Base-by-base conservation (phyloP, 2,797 vertebrate species). In the Etheostoma nigrum region DNA sequence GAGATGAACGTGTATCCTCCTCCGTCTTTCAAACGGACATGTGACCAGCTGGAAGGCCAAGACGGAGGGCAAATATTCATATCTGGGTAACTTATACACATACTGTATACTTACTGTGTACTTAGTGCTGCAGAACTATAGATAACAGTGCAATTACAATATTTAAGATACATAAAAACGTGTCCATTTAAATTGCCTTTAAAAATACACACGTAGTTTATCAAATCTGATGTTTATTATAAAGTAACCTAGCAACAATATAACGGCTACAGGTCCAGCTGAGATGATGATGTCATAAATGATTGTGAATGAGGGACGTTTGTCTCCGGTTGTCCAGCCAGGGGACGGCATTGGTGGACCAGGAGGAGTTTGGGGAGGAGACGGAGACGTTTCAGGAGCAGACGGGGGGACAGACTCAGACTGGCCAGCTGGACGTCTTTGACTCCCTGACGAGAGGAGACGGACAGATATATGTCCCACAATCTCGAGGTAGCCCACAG, bases 1-100 rank as follows among this genome's bases (percentile, higher is more conserved):
- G 91, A 90, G 65, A 65, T 90, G 2, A 97, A 96, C 78, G 30
- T 59, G 2, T 97, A 97, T 69, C 96, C 96, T 79, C 67, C 92
- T 25, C 58, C 87, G 19, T 53, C 85, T 12, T 70, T 96, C 13
- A 85, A 44, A 80, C 65, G 62, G 62, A 86, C 91, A 7, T 98
- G 96, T 86, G 83, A 89, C 33, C 78, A 71, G 15, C 84, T 92
- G 74, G 19, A 5, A 0, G 36, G 16, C 16, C 78, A 69, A 36
- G 12, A 40, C 0, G 57, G 6, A 53, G 68, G 52, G 49, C 67
- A 74, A 6, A 12, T 5, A 4, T 19, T 69, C 11, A 1, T 36
- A 0, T 3, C 0, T 3, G 14, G 74, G 88, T 92, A 80, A 83
- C 1, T 61, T 4, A 6, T 11, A 18, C 45, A n/a, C n/a, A n/a